Percentiles rank a stretch among this genome's conserved stretches.
Conservation (phyloP, 2,113 vertebrate species). For the Labeo catla region DNA sequence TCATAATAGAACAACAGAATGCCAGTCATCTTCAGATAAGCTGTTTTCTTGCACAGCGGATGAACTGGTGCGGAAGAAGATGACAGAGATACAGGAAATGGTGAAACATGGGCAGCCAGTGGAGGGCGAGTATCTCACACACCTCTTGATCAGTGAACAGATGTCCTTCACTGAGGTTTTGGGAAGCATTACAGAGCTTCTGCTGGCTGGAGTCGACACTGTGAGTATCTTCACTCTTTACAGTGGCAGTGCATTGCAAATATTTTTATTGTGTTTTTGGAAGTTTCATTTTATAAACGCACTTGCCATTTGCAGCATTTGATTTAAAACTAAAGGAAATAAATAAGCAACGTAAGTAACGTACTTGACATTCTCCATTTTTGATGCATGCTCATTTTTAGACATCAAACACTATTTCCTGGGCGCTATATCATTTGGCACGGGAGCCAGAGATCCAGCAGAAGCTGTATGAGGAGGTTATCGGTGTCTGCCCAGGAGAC, state of each 20-base stretch:
- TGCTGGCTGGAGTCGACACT: slow-evolving; percentile 83
- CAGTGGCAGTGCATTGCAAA: background rate
- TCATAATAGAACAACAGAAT: background rate
- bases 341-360: background rate
- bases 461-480: slow-evolving; percentile 74
- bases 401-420: slow-evolving; percentile 83
- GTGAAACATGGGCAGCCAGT: slow-evolving; percentile 61
- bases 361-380: background rate
- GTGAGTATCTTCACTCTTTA: slow-evolving; percentile 63
- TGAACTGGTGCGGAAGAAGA: slow-evolving; percentile 75
- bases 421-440: slow-evolving; percentile 78
- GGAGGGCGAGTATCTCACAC: slow-evolving; percentile 81
- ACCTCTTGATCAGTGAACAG: slow-evolving; percentile 77
- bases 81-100: slow-evolving; percentile 70
- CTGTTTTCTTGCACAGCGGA: slow-evolving; percentile 65
- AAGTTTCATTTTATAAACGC: too few species aligned
- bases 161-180: slow-evolving; percentile 76
- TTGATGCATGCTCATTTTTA: slow-evolving; percentile 43
- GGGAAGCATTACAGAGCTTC: slow-evolving; percentile 80
- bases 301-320: background rate
- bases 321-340: background rate
- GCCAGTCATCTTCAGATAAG: background rate
- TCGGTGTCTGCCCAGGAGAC: slow-evolving; percentile 69
- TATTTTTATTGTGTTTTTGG: too few species aligned
- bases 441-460: slow-evolving; percentile 73